These are phyloP conservation scores for Isichthys henryi DNA, from an alignment of 2,113 vertebrate species.

Conservation along the genomic window DNA sequence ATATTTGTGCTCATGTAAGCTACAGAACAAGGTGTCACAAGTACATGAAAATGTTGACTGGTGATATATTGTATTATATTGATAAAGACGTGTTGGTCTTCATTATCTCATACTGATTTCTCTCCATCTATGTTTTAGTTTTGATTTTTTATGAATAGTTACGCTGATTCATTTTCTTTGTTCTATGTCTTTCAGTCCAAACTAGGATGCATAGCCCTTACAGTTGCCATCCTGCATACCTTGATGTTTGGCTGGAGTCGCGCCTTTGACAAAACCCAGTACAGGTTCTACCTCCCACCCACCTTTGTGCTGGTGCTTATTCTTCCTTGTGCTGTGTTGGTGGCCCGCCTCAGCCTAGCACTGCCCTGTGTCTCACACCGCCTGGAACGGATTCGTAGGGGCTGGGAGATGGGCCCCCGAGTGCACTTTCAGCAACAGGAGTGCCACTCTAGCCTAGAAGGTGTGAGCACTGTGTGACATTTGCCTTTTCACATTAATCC, in stretches of 20 bases:
- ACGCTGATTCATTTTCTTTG: conserved; percentile 5
- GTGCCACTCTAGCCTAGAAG: conserved; percentile 28
- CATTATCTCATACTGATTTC: background rate
- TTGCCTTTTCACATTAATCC: background rate
- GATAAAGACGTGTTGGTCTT: background rate
- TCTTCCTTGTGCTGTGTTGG: conserved; percentile 67
- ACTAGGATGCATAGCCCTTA: conserved; percentile 74
- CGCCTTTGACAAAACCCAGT: conserved; percentile 67
- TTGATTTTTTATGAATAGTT: background rate
- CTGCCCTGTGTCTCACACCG: conserved; percentile 68
- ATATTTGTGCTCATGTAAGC: background rate
- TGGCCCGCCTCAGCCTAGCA: conserved; percentile 63
- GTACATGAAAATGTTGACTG: background rate
- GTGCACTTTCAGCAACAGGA: conserved; percentile 50
- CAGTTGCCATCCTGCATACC: conserved; percentile 74
- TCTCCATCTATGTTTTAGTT: background rate
- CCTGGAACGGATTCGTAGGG: conserved; percentile 75
- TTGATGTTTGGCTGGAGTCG: conserved; percentile 78
- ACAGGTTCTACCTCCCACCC: conserved; percentile 83
- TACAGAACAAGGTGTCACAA: background rate
- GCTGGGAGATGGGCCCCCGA: conserved; percentile 70
- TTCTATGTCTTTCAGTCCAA: conserved; percentile 64
- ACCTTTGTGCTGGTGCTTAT: conserved; percentile 76
- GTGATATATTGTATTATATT: background rate
- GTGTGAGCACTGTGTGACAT: conserved; percentile 49